phyloP scores from a whole-genome alignment of 2,888 invertebrate genomes.

The Drymonia ruficornis region DNA sequence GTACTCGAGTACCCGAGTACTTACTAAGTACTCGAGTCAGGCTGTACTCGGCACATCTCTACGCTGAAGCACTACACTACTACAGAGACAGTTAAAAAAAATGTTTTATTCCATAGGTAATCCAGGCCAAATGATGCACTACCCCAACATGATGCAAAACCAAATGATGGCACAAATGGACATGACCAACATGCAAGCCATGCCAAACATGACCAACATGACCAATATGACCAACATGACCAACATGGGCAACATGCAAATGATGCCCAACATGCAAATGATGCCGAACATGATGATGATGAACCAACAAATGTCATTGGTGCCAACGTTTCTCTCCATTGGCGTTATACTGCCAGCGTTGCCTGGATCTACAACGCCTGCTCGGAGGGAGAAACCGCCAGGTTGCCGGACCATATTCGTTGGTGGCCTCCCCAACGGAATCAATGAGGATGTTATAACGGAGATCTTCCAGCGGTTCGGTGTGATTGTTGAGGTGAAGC shows the following conservation, averaged over 20 bases:
- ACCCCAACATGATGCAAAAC: conserved; percentile 37
- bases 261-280: conserved; percentile 39
- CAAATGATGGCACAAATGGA: conserved; percentile 9
- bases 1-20: too few species aligned
- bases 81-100: too few species aligned
- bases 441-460: conserved; percentile 91
- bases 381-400: conserved; percentile 92
- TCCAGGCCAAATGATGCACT: conserved; percentile 50
- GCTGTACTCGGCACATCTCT: too few species aligned
- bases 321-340: conserved; percentile 84
- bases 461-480: conserved; percentile 94
- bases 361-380: conserved; percentile 91
- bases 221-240: conserved; percentile 44
- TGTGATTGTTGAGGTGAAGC: conserved; percentile 73
- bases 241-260: conserved; percentile 46
- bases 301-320: conserved; percentile 50
- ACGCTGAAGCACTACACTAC: too few species aligned
- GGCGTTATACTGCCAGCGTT: conserved; percentile 94
- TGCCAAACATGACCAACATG: conserved; percentile 32
- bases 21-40: too few species aligned
- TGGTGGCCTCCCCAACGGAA: conserved; percentile 95
- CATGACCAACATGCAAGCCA: conserved; percentile 33
- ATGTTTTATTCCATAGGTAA: not conserved
- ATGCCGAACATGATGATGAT: conserved; percentile 76
- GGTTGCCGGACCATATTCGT: conserved; percentile 97